Evolutionary conservation across 1,140 invertebrate genomes (phyloP).

Genomic region (Batillaria attramentaria): DNA sequence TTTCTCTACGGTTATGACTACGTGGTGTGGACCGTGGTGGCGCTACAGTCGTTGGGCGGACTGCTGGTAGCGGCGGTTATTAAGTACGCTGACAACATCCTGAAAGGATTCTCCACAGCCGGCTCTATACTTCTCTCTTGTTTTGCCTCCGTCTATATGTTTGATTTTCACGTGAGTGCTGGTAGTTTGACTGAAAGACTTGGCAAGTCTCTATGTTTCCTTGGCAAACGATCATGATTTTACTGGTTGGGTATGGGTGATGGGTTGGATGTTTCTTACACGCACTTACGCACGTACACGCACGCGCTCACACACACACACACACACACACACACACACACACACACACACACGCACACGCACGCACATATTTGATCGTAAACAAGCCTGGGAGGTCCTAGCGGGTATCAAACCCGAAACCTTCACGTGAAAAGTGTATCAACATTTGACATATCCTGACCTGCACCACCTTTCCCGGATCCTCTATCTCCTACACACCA

Average conservation of each 20-base stretch:
- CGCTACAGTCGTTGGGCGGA: slow-evolving; percentile 72
- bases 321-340: slow-evolving; percentile 8
- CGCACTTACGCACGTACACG: neutral
- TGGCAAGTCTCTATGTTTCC: no score
- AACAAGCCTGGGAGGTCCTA: no score
- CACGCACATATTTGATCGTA: slow-evolving; percentile 4
- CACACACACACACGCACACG: slow-evolving; percentile 12
- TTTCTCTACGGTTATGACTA: slow-evolving; percentile 75
- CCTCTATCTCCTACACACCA: neutral
- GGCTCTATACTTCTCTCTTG: slow-evolving; percentile 87
- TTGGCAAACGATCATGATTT: no score
- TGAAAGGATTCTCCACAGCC: slow-evolving; percentile 73
- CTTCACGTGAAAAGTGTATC: no score
- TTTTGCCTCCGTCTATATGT: slow-evolving; percentile 93
- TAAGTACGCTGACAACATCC: slow-evolving; percentile 75
- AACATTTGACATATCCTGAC: no score
- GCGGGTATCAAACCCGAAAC: no score
- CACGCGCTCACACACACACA: neutral
- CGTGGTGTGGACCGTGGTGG: slow-evolving; percentile 73
- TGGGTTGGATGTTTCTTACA: neutral
- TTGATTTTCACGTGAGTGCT: slow-evolving; percentile 88
- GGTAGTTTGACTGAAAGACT: no score
- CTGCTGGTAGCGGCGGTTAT: slow-evolving; percentile 74
- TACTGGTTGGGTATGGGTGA: no score
- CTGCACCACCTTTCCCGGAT: no score